phyloP scores from a whole-genome alignment of 2,888 invertebrate genomes.

The Holacanthella duospinosa region DNA sequence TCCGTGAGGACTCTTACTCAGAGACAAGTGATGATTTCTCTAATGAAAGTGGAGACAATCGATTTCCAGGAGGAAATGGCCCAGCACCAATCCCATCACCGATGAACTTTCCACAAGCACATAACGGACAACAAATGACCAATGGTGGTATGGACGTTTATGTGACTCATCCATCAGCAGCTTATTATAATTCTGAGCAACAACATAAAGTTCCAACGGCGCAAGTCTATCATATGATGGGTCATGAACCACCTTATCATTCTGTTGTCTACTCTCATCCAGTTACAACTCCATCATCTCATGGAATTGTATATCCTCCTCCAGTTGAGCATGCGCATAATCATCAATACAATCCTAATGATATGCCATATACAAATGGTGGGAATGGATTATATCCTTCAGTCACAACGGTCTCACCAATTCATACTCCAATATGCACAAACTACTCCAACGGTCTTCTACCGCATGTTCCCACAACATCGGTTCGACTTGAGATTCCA shows the following conservation, averaged over 20 bases:
- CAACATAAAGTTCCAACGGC: neutral
- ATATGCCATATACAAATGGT: slow-evolving; percentile 9
- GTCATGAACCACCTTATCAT: slow-evolving; percentile 7
- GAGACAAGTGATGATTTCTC: slow-evolving; percentile 45
- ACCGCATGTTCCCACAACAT: neutral
- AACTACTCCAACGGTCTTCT: slow-evolving; percentile 9
- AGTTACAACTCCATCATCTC: neutral
- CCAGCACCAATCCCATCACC: slow-evolving; percentile 13
- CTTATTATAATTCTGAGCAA: neutral
- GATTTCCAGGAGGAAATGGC: slow-evolving; percentile 20
- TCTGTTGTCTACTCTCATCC: neutral
- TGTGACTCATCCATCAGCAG: neutral
- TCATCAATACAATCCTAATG: slow-evolving; percentile 12
- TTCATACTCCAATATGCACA: neutral
- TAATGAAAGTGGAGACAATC: slow-evolving; percentile 37
- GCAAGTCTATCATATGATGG: slow-evolving; percentile 1
- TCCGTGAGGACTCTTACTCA: slow-evolving; percentile 51
- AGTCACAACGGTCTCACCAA: neutral
- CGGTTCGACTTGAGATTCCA: slow-evolving; percentile 6
- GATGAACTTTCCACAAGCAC: neutral
- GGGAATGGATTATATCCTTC: neutral
- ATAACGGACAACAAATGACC: neutral
- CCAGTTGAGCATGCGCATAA: slow-evolving; percentile 8
- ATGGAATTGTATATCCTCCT: neutral
- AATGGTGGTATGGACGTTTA: neutral